Base-by-base conservation (phyloP, 2,888 invertebrate species). In the Rhagophthalmus giganteus region DNA sequence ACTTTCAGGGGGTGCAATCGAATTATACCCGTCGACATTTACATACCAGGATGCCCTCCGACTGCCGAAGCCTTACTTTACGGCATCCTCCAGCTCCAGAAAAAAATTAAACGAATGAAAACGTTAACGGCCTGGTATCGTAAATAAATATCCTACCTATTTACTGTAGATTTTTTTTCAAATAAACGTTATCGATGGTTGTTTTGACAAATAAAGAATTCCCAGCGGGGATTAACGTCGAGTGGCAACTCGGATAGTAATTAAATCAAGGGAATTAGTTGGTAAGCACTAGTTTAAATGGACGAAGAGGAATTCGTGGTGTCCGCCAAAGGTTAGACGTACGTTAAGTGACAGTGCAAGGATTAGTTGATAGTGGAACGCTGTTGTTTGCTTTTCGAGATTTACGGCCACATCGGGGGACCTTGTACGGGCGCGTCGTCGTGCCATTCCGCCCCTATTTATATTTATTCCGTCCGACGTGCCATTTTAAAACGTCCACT, bases 31-130 rank as follows among this genome's bases (percentile, higher is more conserved):
- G 87, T 90, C 47, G 94, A 94, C 72, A 88, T 94, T 61, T 94
- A 94, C 72, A 91, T 94, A 28, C 93, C 93, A 55, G 92, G 94
- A 8, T 95, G 94, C 76, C 94, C 94, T 14, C 94, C 94, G n/a
- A 90, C 93, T 0, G 93, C 94, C 0, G 94, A 95, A 76, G 94
- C 94, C 1, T 76, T 94, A 9, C 75, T 94, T 42, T 95, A 94
- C 68, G 90, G 86, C 13, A 78, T 94, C 67, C 76, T 94, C 42
- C 89, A 89, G 69, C 78, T 94, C 2, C 91, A 92, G 76, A 91
- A 88, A 76, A 94, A 94, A 71, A 83, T 93, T 8, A 94, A 94
- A 69, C 78, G 90, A 9, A 84, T 84, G 82, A 79, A 81, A 51
- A 69, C 76, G 0, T 55, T 81, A 3, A 89, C 75, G 42, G 60